These are phyloP conservation scores for Pelvicachromis taeniatus DNA, from an alignment of 2,113 vertebrate genomes.

Conservation along the genomic window DNA sequence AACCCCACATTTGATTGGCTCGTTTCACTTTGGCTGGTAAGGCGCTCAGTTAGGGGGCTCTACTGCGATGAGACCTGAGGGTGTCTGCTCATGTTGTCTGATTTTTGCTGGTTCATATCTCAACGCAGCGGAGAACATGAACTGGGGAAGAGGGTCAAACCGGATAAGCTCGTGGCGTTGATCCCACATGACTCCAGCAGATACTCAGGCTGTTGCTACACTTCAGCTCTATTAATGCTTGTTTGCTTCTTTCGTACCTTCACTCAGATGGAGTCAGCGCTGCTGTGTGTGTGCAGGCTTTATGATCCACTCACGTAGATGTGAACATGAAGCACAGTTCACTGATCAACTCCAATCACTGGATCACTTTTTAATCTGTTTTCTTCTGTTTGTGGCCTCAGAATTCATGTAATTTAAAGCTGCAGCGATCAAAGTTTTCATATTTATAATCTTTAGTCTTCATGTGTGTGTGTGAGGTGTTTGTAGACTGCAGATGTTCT, in stretches of 20 bases:
- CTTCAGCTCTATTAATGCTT: background rate
- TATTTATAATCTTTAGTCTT: background rate
- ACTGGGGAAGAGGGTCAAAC: background rate
- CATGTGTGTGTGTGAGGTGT: too few relatives aligned
- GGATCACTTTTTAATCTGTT: background rate
- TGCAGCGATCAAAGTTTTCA: background rate
- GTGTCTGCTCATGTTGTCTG: background rate
- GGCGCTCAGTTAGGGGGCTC: too few relatives aligned
- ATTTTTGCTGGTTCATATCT: background rate
- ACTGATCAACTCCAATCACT: background rate
- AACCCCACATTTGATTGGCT: background rate
- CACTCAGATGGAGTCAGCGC: background rate
- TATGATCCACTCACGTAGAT: background rate
- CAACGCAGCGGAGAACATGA: background rate
- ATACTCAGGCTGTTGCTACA: background rate
- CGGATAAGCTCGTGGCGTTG: slow-evolving; percentile 14
- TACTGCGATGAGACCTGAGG: background rate
- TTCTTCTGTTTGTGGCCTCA: background rate
- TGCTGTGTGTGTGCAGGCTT: background rate
- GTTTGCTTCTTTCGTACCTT: background rate
- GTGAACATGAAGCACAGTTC: background rate
- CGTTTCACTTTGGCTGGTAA: background rate
- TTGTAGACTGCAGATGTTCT: background rate
- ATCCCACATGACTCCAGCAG: slow-evolving; percentile 8
- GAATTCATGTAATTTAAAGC: background rate